Evolutionary conservation across 2,797 vertebrate species (phyloP).

Genomic region (Poliocrania exsul): DNA sequence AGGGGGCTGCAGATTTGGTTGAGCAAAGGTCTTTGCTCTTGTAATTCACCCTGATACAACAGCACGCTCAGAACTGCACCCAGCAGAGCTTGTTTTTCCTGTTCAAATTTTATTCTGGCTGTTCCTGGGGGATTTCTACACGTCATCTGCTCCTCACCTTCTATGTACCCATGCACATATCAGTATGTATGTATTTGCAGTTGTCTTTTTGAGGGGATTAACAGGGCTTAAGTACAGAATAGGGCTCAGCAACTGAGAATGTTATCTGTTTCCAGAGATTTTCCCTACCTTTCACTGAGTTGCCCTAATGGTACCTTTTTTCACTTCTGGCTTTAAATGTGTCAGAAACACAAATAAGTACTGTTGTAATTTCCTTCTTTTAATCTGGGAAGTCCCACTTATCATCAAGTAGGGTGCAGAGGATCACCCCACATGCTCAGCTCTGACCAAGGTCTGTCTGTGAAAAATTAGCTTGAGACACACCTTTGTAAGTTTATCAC

Average conservation of each 20-base stretch:
- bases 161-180: background rate
- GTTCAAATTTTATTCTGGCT: background rate
- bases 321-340: constrained; percentile 4
- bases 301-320: background rate
- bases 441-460: background rate
- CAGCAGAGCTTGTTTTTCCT: background rate
- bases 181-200: constrained; percentile 9
- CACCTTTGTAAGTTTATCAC: constrained; percentile 3
- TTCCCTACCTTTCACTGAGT: background rate
- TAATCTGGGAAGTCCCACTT: background rate
- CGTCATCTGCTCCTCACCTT: background rate
- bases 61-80: background rate
- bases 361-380: constrained; percentile 8
- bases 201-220: constrained; percentile 27
- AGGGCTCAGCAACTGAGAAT: background rate
- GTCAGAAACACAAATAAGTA: constrained; percentile 17
- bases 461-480: background rate
- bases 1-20: background rate
- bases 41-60: background rate
- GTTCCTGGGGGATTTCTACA: background rate
- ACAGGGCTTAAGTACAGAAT: background rate
- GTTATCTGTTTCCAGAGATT: constrained; percentile 30
- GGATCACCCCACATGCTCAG: background rate
- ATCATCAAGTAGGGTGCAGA: background rate
- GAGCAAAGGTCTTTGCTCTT: background rate